Base-by-base conservation (phyloP, 2,797 vertebrate genomes). In the Microchirus variegatus region DNA sequence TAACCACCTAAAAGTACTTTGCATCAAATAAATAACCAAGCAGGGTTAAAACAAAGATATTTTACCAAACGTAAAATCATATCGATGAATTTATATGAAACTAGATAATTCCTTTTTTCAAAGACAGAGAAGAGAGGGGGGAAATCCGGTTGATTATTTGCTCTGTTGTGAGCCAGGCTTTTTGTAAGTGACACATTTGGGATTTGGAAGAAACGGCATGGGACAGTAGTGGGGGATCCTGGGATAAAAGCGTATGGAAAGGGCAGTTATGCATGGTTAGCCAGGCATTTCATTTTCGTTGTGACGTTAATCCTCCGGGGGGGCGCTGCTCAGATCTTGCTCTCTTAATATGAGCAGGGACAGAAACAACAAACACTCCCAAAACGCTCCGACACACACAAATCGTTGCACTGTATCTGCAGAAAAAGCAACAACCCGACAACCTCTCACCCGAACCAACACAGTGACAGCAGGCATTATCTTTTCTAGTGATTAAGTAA, bases 401-500 rank as follows among this genome's bases (percentile, higher is more conserved):
- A 11, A 37, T 69, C 59, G 57, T 59, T 22, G 48, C 36, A 42
- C 47, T 14, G 26, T 44, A 67, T 67, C 75, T 57, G 73, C 73
- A 80, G 77, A 80, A 69, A 69, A 67, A 42, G 56, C 59, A 70
- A 68, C 70, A 73, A 59, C 63, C 59, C 69, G 42, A 72, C 70
- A 47, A 19, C 71, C 61, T 76, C 77, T 67, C 67, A 53, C 62
- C 67, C 67, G 65, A 67, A 70, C 81, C 56, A 35, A 67, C 65
- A 62, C 75, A 82, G 79, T 73, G 78, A 84, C 83, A 79, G 85
- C 79, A 11, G 44, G 43, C 75, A 70, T 82, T 91, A 92, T 92
- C 92, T 90, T 71, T 77, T 81, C 71, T 69, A 56, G 82, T 87
- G 90, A 91, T 92, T 90, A 90, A 84, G 89, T 83, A 89, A 87